Base-by-base conservation (phyloP, 2,888 invertebrate genomes). In the Cryptocheilus praepositus region DNA sequence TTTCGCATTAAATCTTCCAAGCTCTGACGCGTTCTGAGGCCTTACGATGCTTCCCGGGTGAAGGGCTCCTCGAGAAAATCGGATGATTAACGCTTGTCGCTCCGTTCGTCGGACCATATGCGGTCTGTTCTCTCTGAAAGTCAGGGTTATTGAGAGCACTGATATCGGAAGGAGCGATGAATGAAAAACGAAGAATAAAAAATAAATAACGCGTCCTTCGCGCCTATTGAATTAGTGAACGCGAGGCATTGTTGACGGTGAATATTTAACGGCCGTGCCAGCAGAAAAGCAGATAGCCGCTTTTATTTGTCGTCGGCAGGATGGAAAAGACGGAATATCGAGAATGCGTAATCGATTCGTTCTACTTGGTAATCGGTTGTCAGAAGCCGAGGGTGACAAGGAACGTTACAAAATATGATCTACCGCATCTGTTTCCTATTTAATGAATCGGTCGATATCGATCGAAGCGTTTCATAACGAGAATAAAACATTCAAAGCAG, bases 1-100 rank as follows among this genome's bases (percentile, higher is more conserved):
- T 76, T 73, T 72, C 74, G 64, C 72, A 70, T 80, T 74, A 74
- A 75, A 73, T 71, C 70, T 36, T 19, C 25, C 56, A 58, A 54
- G 51, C 55, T 44, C 62, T 49, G 61, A 51, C 54, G 51, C 46
- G 49, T 19, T 62, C 61, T 61, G 49, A n/a, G 49, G 16, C 49
- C 72, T 72, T 65, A 67, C 61, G 67, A 67, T 64, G 61, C 67
- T 67, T 60, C 54, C 43, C 18, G 63, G 25, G 65, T 61, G 65
- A 63, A 61, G 71, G 73, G 71, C 3, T 36, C 8, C 13, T 25
- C 25, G 25, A 25, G 25, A 5, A 25, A 71, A 68, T 65, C 67
- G 71, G 71, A 71, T 73, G 71, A 73, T 73, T 73, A 73, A 71
- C 71, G 71, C 65, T 56, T 56, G 46, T 56, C 59, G 56, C n/a